Evolutionary conservation across 2,888 invertebrate genomes (phyloP).

Genomic region (Drosophila quasianomalipes): DNA sequence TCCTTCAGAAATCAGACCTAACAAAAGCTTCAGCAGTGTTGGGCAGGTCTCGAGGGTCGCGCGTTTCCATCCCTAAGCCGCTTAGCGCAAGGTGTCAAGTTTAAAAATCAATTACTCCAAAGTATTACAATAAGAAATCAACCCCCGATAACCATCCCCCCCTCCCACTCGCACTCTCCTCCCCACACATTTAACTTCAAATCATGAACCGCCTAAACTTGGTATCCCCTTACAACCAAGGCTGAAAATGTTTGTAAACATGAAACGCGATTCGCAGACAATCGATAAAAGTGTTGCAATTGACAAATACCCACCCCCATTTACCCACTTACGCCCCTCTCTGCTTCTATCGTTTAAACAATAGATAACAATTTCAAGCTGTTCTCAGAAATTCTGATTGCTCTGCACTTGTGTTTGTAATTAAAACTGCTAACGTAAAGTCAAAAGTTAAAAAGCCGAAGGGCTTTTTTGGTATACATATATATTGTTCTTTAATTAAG

Average conservation of each 20-base stretch:
- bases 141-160: neutral
- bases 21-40: constrained; percentile 37
- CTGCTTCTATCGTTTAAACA: neutral
- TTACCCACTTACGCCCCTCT: neutral
- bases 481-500: neutral
- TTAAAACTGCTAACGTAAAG: constrained; percentile 2
- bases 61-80: constrained; percentile 62
- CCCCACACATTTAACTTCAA: neutral
- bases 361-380: neutral
- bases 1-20: constrained; percentile 13
- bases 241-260: constrained; percentile 46
- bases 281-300: constrained; percentile 41
- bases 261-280: constrained; percentile 36
- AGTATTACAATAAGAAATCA: constrained; percentile 57
- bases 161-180: neutral
- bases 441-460: neutral
- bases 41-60: constrained; percentile 46
- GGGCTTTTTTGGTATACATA: neutral
- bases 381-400: constrained; percentile 15
- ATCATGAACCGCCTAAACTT: constrained; percentile 18
- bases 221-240: constrained; percentile 28
- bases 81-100: constrained; percentile 78
- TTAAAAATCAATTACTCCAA: constrained; percentile 78
- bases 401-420: neutral
- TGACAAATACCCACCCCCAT: constrained; percentile 2